Conservation (phyloP, 2,113 vertebrate genomes). For the Lophotis ruficrista region DNA sequence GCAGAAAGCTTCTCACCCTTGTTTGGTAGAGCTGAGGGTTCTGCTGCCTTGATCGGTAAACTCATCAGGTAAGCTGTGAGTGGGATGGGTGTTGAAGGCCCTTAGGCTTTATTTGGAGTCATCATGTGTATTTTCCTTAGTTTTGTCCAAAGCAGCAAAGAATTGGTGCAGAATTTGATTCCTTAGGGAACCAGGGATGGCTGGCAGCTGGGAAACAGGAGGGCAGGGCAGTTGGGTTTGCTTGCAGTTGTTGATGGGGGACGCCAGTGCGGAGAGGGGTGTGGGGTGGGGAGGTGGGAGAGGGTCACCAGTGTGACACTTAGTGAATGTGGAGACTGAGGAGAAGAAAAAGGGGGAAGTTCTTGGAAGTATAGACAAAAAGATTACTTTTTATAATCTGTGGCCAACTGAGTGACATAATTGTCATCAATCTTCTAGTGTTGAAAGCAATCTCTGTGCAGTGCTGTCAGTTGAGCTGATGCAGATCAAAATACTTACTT, state of each 20-base stretch:
- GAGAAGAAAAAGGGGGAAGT: background rate
- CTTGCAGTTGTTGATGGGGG: background rate
- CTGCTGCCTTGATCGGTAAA: background rate
- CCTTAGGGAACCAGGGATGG: background rate
- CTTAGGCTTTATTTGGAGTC: background rate
- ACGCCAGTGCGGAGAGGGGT: accelerated
- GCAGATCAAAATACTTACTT: background rate
- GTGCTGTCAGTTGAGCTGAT: background rate
- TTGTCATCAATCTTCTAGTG: background rate
- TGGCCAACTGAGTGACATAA: background rate
- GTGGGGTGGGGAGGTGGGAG: background rate
- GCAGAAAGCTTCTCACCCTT: background rate
- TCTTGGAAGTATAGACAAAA: background rate
- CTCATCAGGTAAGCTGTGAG: background rate
- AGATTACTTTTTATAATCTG: background rate
- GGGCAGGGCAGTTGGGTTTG: background rate
- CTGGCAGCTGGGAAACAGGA: background rate
- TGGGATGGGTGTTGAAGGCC: background rate
- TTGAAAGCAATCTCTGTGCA: background rate
- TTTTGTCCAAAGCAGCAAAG: background rate
- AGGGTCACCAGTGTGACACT: background rate
- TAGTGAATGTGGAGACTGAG: background rate
- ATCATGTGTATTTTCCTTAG: background rate
- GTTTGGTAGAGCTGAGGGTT: background rate
- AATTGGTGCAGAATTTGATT: background rate